Percentiles rank a stretch among this genome's conserved stretches.
These are phyloP conservation scores for Coelopa frigida DNA, from an alignment of 1,140 invertebrate genomes.

Conservation along the genomic window DNA sequence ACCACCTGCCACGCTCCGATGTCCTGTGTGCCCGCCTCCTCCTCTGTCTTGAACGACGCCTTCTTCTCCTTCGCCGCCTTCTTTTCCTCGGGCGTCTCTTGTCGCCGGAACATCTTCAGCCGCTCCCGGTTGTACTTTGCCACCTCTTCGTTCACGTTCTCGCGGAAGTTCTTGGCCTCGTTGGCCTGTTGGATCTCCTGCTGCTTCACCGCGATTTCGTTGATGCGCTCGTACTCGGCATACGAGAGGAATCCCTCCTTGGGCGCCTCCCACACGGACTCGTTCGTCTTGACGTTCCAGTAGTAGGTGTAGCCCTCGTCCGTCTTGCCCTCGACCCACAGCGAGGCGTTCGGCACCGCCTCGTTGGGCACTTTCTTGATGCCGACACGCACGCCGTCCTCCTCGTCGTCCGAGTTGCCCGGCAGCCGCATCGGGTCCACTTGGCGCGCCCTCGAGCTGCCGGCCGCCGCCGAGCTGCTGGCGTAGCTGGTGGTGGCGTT, in stretches of 20 bases:
- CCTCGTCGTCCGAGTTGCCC: slow-evolving; percentile 42
- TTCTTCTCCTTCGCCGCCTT: slow-evolving; percentile 47
- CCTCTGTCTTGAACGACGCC: slow-evolving; percentile 45
- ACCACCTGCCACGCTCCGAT: slow-evolving; percentile 61
- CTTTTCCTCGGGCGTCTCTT: slow-evolving; percentile 25
- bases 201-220: slow-evolving; percentile 47
- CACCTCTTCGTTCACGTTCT: slow-evolving; percentile 39
- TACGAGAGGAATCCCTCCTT: slow-evolving; percentile 57
- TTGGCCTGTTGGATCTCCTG: slow-evolving; percentile 44
- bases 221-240: slow-evolving; percentile 55
- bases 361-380: slow-evolving; percentile 37
- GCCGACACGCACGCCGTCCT: slow-evolving; percentile 34
- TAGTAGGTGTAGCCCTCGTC: slow-evolving; percentile 68
- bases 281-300: slow-evolving; percentile 67
- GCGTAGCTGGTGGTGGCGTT: neutral
- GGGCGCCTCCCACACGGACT: slow-evolving; percentile 59
- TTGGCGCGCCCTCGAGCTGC: slow-evolving; percentile 16
- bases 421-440: slow-evolving; percentile 38
- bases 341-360: slow-evolving; percentile 39
- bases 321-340: slow-evolving; percentile 61
- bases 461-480: slow-evolving; percentile 11
- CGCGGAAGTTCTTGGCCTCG: slow-evolving; percentile 30
- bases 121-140: slow-evolving; percentile 46
- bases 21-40: slow-evolving; percentile 50
- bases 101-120: slow-evolving; percentile 23